Evolutionary conservation across 2,888 invertebrate species (phyloP).

Genomic region (Amaurobius ferox): DNA sequence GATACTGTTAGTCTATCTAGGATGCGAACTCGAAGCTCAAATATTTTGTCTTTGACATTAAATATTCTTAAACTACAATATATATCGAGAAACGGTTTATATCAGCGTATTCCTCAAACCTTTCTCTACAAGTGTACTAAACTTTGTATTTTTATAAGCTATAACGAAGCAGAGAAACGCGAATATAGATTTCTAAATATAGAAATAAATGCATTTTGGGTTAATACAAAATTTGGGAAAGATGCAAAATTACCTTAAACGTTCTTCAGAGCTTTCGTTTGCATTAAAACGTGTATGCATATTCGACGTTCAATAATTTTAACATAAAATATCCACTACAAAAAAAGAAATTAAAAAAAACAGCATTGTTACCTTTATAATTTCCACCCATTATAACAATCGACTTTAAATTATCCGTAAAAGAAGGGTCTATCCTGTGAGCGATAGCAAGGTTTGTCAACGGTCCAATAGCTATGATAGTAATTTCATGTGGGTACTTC

Average conservation of each 20-base stretch:
- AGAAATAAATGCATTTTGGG: too few relatives aligned
- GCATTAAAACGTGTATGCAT: background rate
- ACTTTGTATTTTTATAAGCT: too few relatives aligned
- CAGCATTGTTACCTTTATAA: conserved; percentile 74
- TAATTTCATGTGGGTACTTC: conserved; percentile 75
- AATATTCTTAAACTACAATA: too few relatives aligned
- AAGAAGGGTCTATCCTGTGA: conserved; percentile 77
- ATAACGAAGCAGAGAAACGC: too few relatives aligned
- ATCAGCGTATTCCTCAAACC: too few relatives aligned
- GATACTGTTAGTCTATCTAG: too few relatives aligned
- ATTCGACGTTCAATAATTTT: background rate
- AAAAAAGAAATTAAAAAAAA: conserved; percentile 13
- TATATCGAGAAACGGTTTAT: too few relatives aligned
- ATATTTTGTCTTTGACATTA: too few relatives aligned
- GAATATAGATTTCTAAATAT: too few relatives aligned
- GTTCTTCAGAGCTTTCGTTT: background rate
- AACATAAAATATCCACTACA: background rate
- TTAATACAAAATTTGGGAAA: too few relatives aligned
- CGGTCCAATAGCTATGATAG: conserved; percentile 77
- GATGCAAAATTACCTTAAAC: background rate
- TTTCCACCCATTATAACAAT: conserved; percentile 74
- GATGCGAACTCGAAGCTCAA: too few relatives aligned
- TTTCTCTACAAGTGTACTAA: too few relatives aligned
- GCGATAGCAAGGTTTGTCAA: conserved; percentile 79
- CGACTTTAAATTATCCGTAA: conserved; percentile 74